A percentile compares a stretch with the other conserved stretches of the same genome.
Evolutionary conservation across 2,113 vertebrate species (phyloP).

Genomic region (Solea senegalensis): DNA sequence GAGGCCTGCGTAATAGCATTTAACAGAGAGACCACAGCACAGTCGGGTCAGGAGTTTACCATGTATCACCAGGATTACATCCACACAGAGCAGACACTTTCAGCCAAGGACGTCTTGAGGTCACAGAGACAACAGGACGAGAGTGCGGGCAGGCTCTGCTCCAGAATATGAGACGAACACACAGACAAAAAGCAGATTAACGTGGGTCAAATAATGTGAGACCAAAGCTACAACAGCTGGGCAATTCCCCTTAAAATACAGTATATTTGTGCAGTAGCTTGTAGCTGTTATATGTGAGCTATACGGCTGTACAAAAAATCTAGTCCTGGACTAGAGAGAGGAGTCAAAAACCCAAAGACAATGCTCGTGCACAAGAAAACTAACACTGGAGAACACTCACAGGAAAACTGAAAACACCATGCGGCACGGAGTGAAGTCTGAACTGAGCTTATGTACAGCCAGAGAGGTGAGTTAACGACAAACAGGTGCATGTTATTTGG

Average conservation of each 20-base stretch:
- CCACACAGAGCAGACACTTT: conserved; percentile 58
- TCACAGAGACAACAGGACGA: conserved; percentile 55
- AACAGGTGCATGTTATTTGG: too few species aligned
- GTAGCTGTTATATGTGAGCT: conserved; percentile 31
- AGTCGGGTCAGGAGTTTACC: conserved; percentile 74
- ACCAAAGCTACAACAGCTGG: conserved; percentile 17
- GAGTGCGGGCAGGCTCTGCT: conserved; percentile 9
- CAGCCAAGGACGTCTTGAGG: conserved; percentile 81
- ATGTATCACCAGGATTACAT: conserved; percentile 79
- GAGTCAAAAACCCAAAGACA: too few species aligned
- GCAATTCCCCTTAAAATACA: conserved; percentile 32
- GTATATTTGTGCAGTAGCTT: conserved; percentile 14
- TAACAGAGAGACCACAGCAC: conserved; percentile 61
- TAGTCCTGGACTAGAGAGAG: too few species aligned
- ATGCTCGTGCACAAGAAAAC: too few species aligned
- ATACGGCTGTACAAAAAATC: too few species aligned
- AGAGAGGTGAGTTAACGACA: too few species aligned
- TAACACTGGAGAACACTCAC: too few species aligned
- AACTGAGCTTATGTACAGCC: too few species aligned
- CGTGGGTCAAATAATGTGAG: conserved; percentile 43
- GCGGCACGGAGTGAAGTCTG: too few species aligned
- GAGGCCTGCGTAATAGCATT: conserved; percentile 71
- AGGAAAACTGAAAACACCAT: too few species aligned
- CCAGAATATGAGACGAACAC: conserved; percentile 11
- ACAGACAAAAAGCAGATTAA: conserved; percentile 46